phyloP scores from a whole-genome alignment of 1,140 invertebrate species.

The Diorhabda sublineata region DNA sequence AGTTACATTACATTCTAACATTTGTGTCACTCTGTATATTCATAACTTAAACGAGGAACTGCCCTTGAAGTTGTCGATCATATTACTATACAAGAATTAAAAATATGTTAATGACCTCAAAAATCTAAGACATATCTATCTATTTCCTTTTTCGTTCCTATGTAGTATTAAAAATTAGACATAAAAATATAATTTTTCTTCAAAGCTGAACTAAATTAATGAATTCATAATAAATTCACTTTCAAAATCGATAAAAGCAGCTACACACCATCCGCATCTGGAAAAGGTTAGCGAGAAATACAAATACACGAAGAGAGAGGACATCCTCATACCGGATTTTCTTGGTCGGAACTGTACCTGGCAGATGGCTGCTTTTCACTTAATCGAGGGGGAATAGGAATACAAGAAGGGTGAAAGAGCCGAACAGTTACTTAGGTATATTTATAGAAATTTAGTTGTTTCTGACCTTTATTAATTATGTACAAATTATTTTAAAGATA shows the following conservation, averaged over 20 bases:
- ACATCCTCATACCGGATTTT: neutral
- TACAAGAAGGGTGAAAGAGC: constrained; percentile 15
- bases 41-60: too few relatives aligned
- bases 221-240: neutral
- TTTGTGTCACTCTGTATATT: too few relatives aligned
- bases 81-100: too few relatives aligned
- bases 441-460: neutral
- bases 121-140: too few relatives aligned
- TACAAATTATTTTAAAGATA: too few relatives aligned
- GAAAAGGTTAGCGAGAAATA: neutral
- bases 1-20: too few relatives aligned
- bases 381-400: constrained; percentile 16
- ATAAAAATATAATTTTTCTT: too few relatives aligned
- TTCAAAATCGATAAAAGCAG: neutral
- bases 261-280: neutral
- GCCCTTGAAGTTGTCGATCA: too few relatives aligned
- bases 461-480: too few relatives aligned
- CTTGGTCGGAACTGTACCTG: constrained; percentile 21
- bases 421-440: neutral
- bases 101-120: too few relatives aligned
- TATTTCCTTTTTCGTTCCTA: too few relatives aligned
- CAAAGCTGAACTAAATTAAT: neutral
- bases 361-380: constrained; percentile 17
- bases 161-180: too few relatives aligned
- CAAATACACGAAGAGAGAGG: neutral